Conservation (phyloP, 2,797 vertebrate species). For the Merluccius polli region DNA sequence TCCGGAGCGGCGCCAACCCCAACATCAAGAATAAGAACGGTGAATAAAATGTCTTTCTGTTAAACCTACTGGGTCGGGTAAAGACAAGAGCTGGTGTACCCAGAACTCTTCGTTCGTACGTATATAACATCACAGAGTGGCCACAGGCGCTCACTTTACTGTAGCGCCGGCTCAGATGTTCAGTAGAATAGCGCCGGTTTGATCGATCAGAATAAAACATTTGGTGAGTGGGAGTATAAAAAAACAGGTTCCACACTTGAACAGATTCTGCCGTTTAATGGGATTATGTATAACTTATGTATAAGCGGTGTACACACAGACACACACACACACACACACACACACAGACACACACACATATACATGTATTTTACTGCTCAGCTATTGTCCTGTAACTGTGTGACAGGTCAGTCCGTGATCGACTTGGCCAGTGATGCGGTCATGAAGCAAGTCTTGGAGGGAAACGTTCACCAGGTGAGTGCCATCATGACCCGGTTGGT, state of each 20-base stretch:
- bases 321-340: neutral
- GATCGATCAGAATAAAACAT: neutral
- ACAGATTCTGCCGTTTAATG: neutral
- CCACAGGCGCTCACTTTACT: neutral
- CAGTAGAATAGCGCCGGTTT: no score
- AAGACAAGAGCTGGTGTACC: neutral
- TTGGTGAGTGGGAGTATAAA: neutral
- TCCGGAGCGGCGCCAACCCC: slow-evolving; percentile 81
- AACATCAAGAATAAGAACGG: slow-evolving; percentile 87
- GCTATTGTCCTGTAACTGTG: slow-evolving; percentile 3
- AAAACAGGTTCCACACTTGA: no score
- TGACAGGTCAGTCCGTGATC: slow-evolving; percentile 84
- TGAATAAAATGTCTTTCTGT: slow-evolving; percentile 48
- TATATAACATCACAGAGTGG: neutral
- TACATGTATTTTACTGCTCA: neutral
- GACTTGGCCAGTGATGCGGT: slow-evolving; percentile 84
- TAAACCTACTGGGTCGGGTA: neutral
- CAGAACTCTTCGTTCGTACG: no score
- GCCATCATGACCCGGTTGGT: neutral
- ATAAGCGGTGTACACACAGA: neutral
- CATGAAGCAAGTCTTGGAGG: slow-evolving; percentile 83
- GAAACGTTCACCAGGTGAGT: slow-evolving; percentile 72
- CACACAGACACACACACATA: neutral
- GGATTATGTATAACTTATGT: neutral
- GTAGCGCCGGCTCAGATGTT: neutral